Evolutionary conservation across 2,888 invertebrate species (phyloP).

Genomic region (Bedellia somnulentella): DNA sequence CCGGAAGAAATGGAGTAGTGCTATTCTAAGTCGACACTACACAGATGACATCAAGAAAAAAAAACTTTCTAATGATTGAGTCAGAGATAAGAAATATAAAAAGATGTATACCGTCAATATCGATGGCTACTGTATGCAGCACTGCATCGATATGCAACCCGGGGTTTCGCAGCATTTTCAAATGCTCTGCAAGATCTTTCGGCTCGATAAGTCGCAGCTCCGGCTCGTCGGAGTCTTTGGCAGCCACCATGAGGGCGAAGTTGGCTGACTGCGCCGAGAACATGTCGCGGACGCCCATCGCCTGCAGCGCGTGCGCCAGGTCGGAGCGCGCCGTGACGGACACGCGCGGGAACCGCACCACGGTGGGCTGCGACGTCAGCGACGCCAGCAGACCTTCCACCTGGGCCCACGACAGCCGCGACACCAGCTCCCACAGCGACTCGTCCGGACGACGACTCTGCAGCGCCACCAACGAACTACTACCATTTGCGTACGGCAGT

Average conservation of each 20-base stretch:
- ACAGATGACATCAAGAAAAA: too few species aligned
- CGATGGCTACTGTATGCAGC: constrained; percentile 67
- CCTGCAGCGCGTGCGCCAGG: constrained; percentile 54
- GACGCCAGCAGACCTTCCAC: constrained; percentile 50
- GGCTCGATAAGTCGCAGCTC: constrained; percentile 18
- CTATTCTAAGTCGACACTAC: too few species aligned
- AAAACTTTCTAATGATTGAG: background rate
- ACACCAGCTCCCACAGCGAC: constrained; percentile 44
- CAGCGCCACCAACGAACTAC: constrained; percentile 67
- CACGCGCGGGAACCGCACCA: constrained; percentile 72
- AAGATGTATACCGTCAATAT: constrained; percentile 45
- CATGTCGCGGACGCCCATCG: constrained; percentile 64
- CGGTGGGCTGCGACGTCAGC: constrained; percentile 42
- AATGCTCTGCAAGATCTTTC: constrained; percentile 16
- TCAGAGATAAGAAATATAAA: background rate
- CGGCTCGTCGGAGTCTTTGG: constrained; percentile 20
- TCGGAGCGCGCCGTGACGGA: constrained; percentile 62
- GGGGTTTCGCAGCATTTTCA: constrained; percentile 52
- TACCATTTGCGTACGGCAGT: constrained; percentile 70
- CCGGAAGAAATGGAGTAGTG: too few species aligned
- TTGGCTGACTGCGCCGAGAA: constrained; percentile 66
- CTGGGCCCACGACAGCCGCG: constrained; percentile 37
- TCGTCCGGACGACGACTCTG: constrained; percentile 53
- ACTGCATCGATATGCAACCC: constrained; percentile 65
- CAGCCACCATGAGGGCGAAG: constrained; percentile 65